Conservation (phyloP, 2,797 vertebrate genomes). For the Tachyglossus aculeatus region DNA sequence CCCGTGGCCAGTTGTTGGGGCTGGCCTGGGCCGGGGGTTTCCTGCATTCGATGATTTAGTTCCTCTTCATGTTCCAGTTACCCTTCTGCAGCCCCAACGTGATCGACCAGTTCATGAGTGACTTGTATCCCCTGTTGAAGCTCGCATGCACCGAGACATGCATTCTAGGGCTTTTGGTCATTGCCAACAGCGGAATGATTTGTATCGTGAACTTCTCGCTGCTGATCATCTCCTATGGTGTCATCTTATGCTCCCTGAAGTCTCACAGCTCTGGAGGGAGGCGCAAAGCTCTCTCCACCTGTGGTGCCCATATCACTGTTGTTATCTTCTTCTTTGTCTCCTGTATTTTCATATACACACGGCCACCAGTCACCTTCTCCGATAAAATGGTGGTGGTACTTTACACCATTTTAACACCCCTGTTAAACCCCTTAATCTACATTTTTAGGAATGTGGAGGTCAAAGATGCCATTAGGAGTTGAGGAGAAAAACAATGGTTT, state of each 20-base stretch:
- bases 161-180: not conserved
- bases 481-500: not conserved
- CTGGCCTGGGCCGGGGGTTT: slow-evolving; percentile 19
- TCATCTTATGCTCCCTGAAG: slow-evolving; percentile 4
- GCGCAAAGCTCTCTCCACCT: too few species aligned
- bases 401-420: too few species aligned
- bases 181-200: slow-evolving; percentile 17
- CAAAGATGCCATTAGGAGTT: too few species aligned
- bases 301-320: too few species aligned
- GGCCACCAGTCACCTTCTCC: too few species aligned
- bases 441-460: too few species aligned
- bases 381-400: too few species aligned
- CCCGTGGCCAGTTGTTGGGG: slow-evolving; percentile 17
- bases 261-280: not conserved
- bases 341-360: too few species aligned
- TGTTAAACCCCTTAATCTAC: too few species aligned
- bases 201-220: slow-evolving; percentile 23
- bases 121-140: slow-evolving; percentile 34
- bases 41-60: too few species aligned
- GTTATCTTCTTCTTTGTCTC: too few species aligned
- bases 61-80: slow-evolving; percentile 12
- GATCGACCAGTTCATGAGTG: slow-evolving; percentile 48
- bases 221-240: not conserved
- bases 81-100: slow-evolving; percentile 21
- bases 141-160: slow-evolving; percentile 24